These are phyloP conservation scores for Drosophila insularis DNA, from an alignment of 1,140 invertebrate species.

Conservation along the genomic window DNA sequence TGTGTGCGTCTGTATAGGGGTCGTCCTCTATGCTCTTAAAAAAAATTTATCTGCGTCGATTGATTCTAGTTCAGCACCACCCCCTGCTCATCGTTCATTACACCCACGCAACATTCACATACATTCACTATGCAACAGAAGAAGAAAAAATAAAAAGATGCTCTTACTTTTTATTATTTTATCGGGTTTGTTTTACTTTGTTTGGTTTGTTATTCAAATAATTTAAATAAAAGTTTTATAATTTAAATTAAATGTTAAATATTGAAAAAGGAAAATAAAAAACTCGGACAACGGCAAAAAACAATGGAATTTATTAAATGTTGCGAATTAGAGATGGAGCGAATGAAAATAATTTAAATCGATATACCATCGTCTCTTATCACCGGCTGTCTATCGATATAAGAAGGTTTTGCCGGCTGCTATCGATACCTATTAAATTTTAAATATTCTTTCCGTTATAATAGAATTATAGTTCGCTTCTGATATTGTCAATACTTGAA, in stretches of 20 bases:
- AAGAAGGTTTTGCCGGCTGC: not conserved
- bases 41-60: constrained; percentile 15
- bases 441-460: not conserved
- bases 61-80: not conserved
- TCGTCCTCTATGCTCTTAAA: constrained; percentile 22
- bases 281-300: constrained; percentile 53
- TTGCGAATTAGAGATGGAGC: not conserved
- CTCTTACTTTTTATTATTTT: constrained; percentile 43
- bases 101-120: constrained; percentile 3
- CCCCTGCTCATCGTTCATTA: not conserved
- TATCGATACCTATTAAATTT: not conserved
- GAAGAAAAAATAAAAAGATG: not conserved
- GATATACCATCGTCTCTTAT: not conserved
- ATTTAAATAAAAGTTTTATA: constrained; percentile 21
- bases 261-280: constrained; percentile 70
- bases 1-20: constrained; percentile 9
- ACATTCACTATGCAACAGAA: not conserved
- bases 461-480: too few species aligned
- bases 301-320: constrained; percentile 27
- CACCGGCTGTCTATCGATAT: not conserved
- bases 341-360: not conserved
- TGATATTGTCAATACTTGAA: too few species aligned
- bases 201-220: not conserved
- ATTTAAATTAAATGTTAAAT: constrained; percentile 43
- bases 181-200: constrained; percentile 18